Percentiles rank a stretch among this genome's conserved stretches.
Conservation (phyloP, 2,797 vertebrate genomes). For the Lophotriccus pileatus region DNA sequence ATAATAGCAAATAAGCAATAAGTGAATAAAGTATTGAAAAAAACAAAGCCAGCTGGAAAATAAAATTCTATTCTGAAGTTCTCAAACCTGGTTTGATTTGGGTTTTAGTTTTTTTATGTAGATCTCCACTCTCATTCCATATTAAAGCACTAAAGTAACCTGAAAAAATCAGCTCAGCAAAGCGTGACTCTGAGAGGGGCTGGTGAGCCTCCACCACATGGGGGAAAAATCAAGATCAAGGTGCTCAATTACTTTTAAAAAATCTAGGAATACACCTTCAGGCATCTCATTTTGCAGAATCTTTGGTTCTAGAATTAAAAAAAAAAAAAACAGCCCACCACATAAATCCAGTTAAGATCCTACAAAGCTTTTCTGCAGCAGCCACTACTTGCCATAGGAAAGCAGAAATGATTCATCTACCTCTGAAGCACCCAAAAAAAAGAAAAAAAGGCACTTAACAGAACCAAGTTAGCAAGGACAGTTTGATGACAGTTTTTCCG, state of each 20-base stretch:
- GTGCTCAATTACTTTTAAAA: background rate
- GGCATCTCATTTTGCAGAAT: background rate
- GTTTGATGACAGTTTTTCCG: background rate
- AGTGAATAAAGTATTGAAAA: background rate
- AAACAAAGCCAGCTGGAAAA: background rate
- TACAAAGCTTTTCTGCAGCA: background rate
- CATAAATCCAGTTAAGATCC: background rate
- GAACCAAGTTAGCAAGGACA: background rate
- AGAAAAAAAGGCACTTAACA: background rate
- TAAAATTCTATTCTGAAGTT: background rate
- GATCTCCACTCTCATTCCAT: background rate
- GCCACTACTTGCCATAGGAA: background rate
- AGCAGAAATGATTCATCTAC: conserved; percentile 2
- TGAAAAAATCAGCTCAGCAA: background rate
- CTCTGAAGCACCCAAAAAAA: background rate
- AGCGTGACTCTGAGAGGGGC: background rate
- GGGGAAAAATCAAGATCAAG: background rate
- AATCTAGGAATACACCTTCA: background rate
- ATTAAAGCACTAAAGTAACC: background rate
- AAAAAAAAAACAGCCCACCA: background rate
- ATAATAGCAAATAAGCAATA: background rate
- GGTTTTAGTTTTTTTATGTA: background rate
- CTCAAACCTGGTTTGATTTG: background rate
- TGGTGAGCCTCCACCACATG: background rate
- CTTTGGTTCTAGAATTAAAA: background rate